Evolutionary conservation across 2,113 vertebrate genomes (phyloP).

Genomic region (Nipponia nippon): DNA sequence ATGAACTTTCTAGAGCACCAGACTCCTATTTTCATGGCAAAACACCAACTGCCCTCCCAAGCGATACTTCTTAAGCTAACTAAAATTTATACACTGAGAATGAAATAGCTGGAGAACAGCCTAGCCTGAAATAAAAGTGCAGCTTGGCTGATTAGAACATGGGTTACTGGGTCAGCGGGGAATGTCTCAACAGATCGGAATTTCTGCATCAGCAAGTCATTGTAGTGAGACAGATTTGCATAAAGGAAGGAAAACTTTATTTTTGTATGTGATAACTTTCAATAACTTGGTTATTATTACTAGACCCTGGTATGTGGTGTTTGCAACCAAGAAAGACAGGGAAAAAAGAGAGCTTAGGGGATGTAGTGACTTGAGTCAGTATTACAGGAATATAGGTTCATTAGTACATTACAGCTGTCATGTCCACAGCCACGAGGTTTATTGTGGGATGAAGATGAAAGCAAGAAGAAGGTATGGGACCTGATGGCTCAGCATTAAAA

Average conservation of each 20-base stretch:
- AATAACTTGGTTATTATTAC: background rate
- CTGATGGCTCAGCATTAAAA: background rate
- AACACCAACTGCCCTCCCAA: conserved; percentile 1
- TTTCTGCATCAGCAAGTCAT: background rate
- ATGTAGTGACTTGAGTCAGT: background rate
- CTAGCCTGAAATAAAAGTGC: conserved; percentile 13
- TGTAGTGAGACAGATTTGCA: conserved; percentile 15
- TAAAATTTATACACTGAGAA: conserved; percentile 56
- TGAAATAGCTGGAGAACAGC: conserved; percentile 38
- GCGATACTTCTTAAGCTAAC: background rate
- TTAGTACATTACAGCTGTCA: background rate
- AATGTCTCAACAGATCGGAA: conserved; percentile 1
- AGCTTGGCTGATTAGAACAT: conserved; percentile 26
- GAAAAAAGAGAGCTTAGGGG: background rate
- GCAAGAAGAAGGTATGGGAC: background rate
- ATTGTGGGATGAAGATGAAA: background rate
- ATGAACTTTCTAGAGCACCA: background rate
- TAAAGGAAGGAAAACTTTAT: conserved; percentile 10
- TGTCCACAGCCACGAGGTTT: accelerated
- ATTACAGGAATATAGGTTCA: background rate
- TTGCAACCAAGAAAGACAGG: background rate
- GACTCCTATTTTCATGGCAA: background rate
- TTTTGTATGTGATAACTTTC: background rate
- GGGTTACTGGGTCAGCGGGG: conserved; percentile 24
- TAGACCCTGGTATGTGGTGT: background rate